phyloP scores from a whole-genome alignment of 1,140 invertebrate genomes.

The Ips typographus region DNA sequence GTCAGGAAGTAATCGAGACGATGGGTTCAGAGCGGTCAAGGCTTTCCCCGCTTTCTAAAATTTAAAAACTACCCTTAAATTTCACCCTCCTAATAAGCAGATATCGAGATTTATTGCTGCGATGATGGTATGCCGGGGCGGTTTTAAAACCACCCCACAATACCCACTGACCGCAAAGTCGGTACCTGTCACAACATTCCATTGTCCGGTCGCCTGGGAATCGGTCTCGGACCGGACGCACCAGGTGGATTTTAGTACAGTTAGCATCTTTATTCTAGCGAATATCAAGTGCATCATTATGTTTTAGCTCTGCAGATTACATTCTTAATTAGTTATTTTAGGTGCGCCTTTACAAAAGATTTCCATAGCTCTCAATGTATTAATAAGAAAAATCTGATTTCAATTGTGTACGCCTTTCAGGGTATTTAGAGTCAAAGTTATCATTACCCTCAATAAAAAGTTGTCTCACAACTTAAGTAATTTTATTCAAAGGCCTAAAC shows the following conservation, averaged over 20 bases:
- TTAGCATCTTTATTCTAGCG: too few relatives aligned
- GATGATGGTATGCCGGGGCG: slow-evolving; percentile 22
- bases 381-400: too few relatives aligned
- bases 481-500: too few relatives aligned
- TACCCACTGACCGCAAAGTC: slow-evolving; percentile 25
- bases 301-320: too few relatives aligned
- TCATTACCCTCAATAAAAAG: too few relatives aligned
- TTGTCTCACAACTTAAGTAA: too few relatives aligned
- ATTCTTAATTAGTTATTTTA: too few relatives aligned
- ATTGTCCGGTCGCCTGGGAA: slow-evolving; percentile 23
- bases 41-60: slow-evolving; percentile 16
- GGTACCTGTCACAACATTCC: slow-evolving; percentile 33
- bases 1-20: slow-evolving; percentile 33
- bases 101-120: slow-evolving; percentile 24
- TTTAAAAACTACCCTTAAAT: slow-evolving; percentile 18
- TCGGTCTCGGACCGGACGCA: slow-evolving; percentile 12
- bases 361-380: too few relatives aligned
- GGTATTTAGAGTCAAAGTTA: too few relatives aligned
- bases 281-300: too few relatives aligned
- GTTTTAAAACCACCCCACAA: slow-evolving; percentile 9
- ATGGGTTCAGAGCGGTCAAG: slow-evolving; percentile 32
- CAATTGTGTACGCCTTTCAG: too few relatives aligned
- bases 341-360: too few relatives aligned
- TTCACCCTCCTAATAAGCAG: slow-evolving; percentile 21
- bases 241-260: slow-evolving; percentile 12